phyloP scores from a whole-genome alignment of 64 coral and sea anemone species.

The Actinia equina region DNA sequence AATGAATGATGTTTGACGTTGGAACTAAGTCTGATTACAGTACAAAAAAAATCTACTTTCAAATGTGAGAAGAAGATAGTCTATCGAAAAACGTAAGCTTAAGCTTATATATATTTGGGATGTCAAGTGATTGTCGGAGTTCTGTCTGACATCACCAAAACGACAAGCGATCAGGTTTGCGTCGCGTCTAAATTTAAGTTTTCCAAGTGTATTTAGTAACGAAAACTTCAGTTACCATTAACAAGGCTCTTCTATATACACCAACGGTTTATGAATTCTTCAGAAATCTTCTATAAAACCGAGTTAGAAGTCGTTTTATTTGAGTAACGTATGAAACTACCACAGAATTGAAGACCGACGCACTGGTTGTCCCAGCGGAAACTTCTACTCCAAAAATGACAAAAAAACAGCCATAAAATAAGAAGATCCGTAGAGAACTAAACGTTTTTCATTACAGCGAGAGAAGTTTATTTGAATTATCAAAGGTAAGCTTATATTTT shows the following conservation, averaged over 20 bases:
- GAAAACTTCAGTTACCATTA: neutral
- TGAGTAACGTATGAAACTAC: neutral
- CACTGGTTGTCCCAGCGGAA: neutral
- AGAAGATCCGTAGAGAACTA: neutral
- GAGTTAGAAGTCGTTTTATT: neutral
- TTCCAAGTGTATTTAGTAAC: neutral
- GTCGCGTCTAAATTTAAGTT: neutral
- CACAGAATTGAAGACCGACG: neutral
- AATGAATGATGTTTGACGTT: neutral
- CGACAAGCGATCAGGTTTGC: neutral
- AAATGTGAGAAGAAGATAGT: neutral
- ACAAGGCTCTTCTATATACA: neutral
- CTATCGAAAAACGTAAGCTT: neutral
- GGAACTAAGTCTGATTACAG: neutral
- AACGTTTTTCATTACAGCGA: neutral
- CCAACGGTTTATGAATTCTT: neutral
- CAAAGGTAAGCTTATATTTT: neutral
- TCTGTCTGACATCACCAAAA: neutral
- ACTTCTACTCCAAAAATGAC: neutral
- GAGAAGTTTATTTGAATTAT: neutral
- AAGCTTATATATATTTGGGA: neutral
- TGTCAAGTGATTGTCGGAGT: neutral
- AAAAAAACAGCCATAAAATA: neutral
- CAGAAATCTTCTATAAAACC: neutral
- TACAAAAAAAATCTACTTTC: neutral